Evolutionary conservation across 2,888 invertebrate genomes (phyloP).

Genomic region (Platycheirus albimanus): DNA sequence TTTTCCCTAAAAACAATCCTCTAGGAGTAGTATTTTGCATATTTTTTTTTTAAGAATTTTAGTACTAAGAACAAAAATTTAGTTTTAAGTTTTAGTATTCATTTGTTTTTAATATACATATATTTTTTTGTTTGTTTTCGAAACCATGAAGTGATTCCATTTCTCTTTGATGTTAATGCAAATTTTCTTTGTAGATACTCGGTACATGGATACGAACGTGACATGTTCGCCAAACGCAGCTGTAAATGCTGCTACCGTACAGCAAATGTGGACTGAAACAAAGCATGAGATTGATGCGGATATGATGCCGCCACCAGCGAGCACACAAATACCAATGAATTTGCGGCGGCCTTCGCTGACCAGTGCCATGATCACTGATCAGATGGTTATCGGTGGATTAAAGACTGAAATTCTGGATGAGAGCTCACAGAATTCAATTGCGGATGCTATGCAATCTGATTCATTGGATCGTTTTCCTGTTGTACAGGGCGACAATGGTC

Average conservation of each 20-base stretch:
- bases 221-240: constrained; percentile 35
- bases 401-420: constrained; percentile 89
- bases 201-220: constrained; percentile 79
- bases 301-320: constrained; percentile 88
- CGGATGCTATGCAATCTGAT: constrained; percentile 78
- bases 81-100: constrained; percentile 19
- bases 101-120: constrained; percentile 24
- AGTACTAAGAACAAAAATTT: constrained; percentile 39
- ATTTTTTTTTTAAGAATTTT: constrained; percentile 40
- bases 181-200: constrained; percentile 80
- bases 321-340: constrained; percentile 85
- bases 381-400: constrained; percentile 83
- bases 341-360: constrained; percentile 87
- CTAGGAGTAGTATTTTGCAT: constrained; percentile 52
- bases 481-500: constrained; percentile 79
- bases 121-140: constrained; percentile 42
- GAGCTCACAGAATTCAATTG: constrained; percentile 85
- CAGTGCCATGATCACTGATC: constrained; percentile 79
- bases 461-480: constrained; percentile 81
- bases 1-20: constrained; percentile 27
- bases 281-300: constrained; percentile 85
- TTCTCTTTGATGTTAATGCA: constrained; percentile 65
- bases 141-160: constrained; percentile 58
- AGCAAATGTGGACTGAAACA: constrained; percentile 79
- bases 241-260: constrained; percentile 50